Evolutionary conservation across 2,888 invertebrate species (phyloP).

Genomic region (Scrobipalpa costella): DNA sequence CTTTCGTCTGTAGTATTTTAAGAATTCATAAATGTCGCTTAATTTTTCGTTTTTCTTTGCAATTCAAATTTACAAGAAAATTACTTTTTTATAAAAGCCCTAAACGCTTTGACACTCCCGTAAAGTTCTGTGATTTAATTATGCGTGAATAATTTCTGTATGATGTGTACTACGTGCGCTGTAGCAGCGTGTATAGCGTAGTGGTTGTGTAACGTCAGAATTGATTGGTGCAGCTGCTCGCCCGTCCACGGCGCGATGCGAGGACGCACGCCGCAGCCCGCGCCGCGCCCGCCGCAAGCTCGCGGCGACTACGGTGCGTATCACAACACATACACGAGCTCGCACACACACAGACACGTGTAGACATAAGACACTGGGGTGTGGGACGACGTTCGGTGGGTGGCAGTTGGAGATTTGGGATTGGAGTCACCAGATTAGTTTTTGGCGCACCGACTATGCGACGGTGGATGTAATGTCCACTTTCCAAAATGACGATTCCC

Average conservation of each 20-base stretch:
- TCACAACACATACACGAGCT: slow-evolving; percentile 28
- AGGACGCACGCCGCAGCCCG: slow-evolving; percentile 79
- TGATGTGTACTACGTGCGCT: not conserved
- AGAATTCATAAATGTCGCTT: no score
- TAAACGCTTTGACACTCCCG: no score
- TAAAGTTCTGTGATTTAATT: no score
- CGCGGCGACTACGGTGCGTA: slow-evolving; percentile 95
- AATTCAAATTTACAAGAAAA: no score
- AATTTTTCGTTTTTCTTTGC: no score
- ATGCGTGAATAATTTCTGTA: no score
- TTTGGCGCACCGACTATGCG: no score
- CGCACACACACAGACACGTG: slow-evolving; percentile 29
- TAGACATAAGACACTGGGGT: not conserved
- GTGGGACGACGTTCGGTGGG: slow-evolving; percentile 10
- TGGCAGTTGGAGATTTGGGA: not conserved
- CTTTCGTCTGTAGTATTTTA: no score
- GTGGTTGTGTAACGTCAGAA: slow-evolving; percentile 70
- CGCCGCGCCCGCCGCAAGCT: slow-evolving; percentile 82
- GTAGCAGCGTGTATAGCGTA: slow-evolving; percentile 44
- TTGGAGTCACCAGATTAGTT: no score
- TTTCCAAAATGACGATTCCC: no score
- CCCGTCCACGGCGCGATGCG: slow-evolving; percentile 89
- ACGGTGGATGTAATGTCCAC: no score
- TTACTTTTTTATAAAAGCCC: no score
- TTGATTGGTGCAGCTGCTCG: slow-evolving; percentile 83